phyloP scores from a whole-genome alignment of 2,113 vertebrate species.

The Siphamia tubifer region DNA sequence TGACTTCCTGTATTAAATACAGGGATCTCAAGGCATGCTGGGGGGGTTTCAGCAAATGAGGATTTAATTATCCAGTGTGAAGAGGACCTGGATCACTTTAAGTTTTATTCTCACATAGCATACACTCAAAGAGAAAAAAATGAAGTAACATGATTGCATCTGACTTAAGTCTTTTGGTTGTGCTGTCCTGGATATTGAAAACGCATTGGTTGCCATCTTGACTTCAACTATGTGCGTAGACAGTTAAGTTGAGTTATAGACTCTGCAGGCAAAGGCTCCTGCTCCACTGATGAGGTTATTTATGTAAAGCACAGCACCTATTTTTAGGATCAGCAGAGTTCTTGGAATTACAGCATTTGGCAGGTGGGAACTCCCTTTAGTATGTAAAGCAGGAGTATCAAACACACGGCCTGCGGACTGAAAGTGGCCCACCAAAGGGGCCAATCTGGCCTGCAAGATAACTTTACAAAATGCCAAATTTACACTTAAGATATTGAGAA shows the following conservation, averaged over 20 bases:
- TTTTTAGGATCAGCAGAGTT: constrained; percentile 27
- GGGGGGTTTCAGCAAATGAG: background rate
- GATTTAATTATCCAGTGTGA: background rate
- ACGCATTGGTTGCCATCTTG: too few species aligned
- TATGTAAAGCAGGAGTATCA: too few species aligned
- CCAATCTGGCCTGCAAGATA: too few species aligned
- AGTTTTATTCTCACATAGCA: too few species aligned
- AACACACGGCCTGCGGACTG: too few species aligned
- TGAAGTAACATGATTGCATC: background rate
- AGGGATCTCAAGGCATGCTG: too few species aligned
- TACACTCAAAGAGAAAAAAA: background rate
- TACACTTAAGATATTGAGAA: too few species aligned
- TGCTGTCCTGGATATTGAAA: background rate
- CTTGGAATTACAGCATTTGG: constrained; percentile 8
- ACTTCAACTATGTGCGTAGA: background rate
- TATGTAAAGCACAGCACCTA: constrained; percentile 48
- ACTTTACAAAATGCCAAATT: too few species aligned
- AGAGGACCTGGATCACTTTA: too few species aligned
- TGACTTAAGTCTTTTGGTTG: background rate
- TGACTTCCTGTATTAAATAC: too few species aligned
- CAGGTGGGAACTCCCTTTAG: background rate
- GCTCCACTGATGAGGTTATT: constrained; percentile 42
- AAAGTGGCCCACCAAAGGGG: too few species aligned
- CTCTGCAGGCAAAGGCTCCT: background rate
- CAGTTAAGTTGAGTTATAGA: background rate